Conservation (phyloP, 1,140 invertebrate species). For the Zaprionus kolodkinae region DNA sequence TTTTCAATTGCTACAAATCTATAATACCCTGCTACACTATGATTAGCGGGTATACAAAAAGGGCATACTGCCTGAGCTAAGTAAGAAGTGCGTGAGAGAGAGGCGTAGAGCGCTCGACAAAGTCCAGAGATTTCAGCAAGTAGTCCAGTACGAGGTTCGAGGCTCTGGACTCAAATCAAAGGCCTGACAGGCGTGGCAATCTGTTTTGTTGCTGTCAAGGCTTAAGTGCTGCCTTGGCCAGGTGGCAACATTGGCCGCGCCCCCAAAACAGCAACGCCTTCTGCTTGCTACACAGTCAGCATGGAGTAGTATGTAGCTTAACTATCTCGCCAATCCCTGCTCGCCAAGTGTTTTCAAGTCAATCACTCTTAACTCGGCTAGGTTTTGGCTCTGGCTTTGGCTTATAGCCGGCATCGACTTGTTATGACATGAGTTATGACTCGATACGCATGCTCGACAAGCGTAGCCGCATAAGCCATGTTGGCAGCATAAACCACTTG, state of each 20-base stretch:
- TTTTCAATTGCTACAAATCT: too few relatives aligned
- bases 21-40: too few relatives aligned
- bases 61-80: background rate
- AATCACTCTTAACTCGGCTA: constrained; percentile 11
- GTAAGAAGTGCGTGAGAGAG: background rate
- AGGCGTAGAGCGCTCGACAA: background rate
- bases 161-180: constrained; percentile 29
- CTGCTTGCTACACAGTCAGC: too few relatives aligned
- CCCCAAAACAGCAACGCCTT: background rate
- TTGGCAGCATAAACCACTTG: constrained; percentile 22
- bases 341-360: constrained; percentile 24
- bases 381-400: too few relatives aligned
- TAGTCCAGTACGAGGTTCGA: background rate
- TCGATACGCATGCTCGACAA: background rate
- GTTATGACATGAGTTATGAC: constrained; percentile 4
- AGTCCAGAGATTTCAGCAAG: constrained; percentile 4
- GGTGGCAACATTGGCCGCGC: constrained; percentile 18
- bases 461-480: background rate
- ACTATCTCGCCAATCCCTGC: background rate
- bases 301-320: background rate
- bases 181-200: constrained; percentile 44
- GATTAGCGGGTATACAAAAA: too few relatives aligned
- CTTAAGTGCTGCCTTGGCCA: constrained; percentile 38
- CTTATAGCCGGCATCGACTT: constrained; percentile 10
- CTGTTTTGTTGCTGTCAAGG: constrained; percentile 44